These are phyloP conservation scores for Diachasmimorpha longicaudata DNA, from an alignment of 1,140 invertebrate species.

Conservation along the genomic window DNA sequence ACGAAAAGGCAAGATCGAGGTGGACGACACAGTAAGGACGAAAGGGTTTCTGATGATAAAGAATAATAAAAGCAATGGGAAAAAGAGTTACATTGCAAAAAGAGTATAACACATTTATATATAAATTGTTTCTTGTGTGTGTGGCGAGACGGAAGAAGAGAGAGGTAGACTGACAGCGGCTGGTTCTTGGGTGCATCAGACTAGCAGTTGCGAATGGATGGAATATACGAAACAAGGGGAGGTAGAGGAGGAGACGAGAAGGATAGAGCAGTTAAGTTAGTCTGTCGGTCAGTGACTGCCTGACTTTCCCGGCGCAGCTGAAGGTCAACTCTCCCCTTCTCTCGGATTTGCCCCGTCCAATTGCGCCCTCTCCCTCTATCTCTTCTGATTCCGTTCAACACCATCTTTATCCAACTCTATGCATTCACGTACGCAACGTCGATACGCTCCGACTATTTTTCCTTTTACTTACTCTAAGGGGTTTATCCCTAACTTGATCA, in stretches of 20 bases:
- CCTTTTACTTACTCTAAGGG: not conserved
- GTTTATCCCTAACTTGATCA: not conserved
- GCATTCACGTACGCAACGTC: conserved; percentile 21
- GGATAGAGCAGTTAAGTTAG: conserved; percentile 64
- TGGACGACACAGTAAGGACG: conserved; percentile 1
- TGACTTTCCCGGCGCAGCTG: conserved; percentile 63
- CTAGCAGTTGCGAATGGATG: conserved; percentile 44
- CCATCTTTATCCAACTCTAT: conserved; percentile 35
- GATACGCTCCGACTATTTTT: conserved; percentile 3
- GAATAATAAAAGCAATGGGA: not conserved
- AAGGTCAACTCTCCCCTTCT: conserved; percentile 62
- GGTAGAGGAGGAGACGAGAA: conserved; percentile 30
- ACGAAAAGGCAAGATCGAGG: conserved; percentile 3
- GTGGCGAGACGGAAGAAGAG: conserved; percentile 2
- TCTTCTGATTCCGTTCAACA: conserved; percentile 28
- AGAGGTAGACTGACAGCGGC: conserved; percentile 4
- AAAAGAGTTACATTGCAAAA: conserved; percentile 3
- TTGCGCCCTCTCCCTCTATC: conserved; percentile 28
- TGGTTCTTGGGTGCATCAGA: conserved; percentile 50
- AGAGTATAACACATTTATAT: not conserved
- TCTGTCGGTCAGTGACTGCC: conserved; percentile 65
- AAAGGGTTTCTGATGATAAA: not conserved
- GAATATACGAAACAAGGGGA: conserved; percentile 4
- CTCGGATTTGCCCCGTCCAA: conserved; percentile 26
- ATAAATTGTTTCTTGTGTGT: not conserved